Conservation (phyloP, 1,140 invertebrate genomes). For the Heliothis virescens region DNA sequence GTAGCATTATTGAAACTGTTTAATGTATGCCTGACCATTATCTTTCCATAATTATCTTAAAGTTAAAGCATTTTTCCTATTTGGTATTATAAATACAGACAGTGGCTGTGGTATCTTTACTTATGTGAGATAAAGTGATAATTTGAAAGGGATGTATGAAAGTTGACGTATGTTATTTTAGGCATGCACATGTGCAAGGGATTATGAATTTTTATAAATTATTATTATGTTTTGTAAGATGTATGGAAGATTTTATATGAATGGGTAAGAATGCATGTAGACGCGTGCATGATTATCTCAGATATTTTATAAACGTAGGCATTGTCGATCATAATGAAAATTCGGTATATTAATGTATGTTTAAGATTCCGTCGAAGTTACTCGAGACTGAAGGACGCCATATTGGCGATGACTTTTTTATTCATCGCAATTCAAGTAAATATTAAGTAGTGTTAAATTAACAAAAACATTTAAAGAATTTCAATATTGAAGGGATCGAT, state of each 20-base stretch:
- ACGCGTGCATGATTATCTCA: slow-evolving; percentile 72
- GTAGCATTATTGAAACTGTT: slow-evolving; percentile 65
- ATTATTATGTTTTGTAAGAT: slow-evolving; percentile 82
- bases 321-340: slow-evolving; percentile 74
- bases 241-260: slow-evolving; percentile 70
- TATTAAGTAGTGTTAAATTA: neutral
- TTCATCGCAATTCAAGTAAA: slow-evolving; percentile 66
- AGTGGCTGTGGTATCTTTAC: slow-evolving; percentile 86
- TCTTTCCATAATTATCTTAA: slow-evolving; percentile 81
- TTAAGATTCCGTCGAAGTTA: slow-evolving; percentile 76
- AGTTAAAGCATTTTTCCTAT: slow-evolving; percentile 83
- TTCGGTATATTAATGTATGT: slow-evolving; percentile 75
- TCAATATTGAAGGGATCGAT: neutral
- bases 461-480: neutral
- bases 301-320: slow-evolving; percentile 81
- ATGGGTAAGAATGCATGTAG: slow-evolving; percentile 64
- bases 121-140: slow-evolving; percentile 78
- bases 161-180: slow-evolving; percentile 83
- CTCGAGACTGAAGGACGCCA: slow-evolving; percentile 79
- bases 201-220: slow-evolving; percentile 85
- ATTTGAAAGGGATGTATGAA: slow-evolving; percentile 74
- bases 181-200: slow-evolving; percentile 86
- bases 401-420: slow-evolving; percentile 80
- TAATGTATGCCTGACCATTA: slow-evolving; percentile 77
- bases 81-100: slow-evolving; percentile 86